These are phyloP conservation scores for Arion vulgaris DNA, from an alignment of 1,140 invertebrate genomes.

Conservation along the genomic window DNA sequence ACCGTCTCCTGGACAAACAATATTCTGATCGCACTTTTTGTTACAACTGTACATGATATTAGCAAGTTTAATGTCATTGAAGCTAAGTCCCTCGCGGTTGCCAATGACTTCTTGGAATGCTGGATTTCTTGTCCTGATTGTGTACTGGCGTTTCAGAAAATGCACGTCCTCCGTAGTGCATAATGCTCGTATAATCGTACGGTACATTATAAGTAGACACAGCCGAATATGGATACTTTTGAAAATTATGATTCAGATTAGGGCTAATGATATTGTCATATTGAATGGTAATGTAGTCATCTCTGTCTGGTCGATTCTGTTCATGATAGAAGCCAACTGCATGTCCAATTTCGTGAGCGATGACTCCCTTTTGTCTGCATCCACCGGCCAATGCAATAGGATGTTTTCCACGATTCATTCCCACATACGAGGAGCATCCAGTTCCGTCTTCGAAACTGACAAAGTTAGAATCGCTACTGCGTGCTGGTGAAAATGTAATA, in stretches of 20 bases:
- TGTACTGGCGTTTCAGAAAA: conserved; percentile 47
- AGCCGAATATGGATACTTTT: conserved; percentile 92
- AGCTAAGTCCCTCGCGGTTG: conserved; percentile 52
- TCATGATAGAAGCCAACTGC: conserved; percentile 78
- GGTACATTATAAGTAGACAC: conserved; percentile 92
- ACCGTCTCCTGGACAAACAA: conserved; percentile 43
- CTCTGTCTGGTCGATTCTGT: conserved; percentile 71
- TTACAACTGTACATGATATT: conserved; percentile 58
- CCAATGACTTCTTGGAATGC: conserved; percentile 55
- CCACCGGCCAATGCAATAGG: conserved; percentile 20
- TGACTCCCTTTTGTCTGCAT: conserved; percentile 52
- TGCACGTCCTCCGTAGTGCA: conserved; percentile 86
- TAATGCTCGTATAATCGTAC: conserved; percentile 92
- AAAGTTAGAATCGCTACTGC: neutral
- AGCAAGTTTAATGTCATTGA: conserved; percentile 56
- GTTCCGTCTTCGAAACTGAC: conserved; percentile 10
- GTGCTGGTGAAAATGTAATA: neutral
- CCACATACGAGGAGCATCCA: conserved; percentile 33
- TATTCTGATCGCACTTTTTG: neutral
- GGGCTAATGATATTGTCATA: conserved; percentile 59
- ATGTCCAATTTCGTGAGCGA: conserved; percentile 61
- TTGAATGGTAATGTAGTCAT: conserved; percentile 66
- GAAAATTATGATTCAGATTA: conserved; percentile 89
- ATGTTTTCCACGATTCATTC: conserved; percentile 35
- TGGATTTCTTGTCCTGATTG: conserved; percentile 50